These are phyloP conservation scores for Mechanitis mazaeus DNA, from an alignment of 2,888 invertebrate genomes.

Conservation along the genomic window DNA sequence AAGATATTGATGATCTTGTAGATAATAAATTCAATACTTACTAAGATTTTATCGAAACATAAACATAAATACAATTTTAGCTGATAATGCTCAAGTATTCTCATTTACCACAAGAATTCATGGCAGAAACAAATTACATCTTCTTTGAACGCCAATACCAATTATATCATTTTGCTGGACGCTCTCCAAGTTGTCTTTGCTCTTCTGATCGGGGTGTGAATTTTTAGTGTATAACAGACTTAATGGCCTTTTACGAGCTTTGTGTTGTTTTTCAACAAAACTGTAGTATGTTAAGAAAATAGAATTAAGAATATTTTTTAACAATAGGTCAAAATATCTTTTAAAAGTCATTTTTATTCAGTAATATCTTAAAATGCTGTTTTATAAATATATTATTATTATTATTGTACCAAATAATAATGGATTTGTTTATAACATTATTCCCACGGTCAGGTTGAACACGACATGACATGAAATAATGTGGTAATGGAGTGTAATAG, in stretches of 20 bases:
- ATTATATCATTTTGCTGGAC: constrained; percentile 28
- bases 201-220: constrained; percentile 9
- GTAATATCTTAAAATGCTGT: no score
- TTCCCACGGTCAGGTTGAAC: constrained; percentile 22
- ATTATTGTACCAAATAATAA: constrained; percentile 13
- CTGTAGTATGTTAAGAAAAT: no score
- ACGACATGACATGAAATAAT: constrained; percentile 28
- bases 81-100: constrained; percentile 13
- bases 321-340: no score
- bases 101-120: constrained; percentile 7
- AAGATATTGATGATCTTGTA: no score
- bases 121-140: constrained; percentile 11
- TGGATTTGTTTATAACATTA: constrained; percentile 23
- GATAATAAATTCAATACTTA: no score
- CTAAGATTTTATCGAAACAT: not conserved
- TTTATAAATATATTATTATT: no score
- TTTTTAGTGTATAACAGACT: constrained; percentile 11
- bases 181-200: constrained; percentile 22
- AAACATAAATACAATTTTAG: not conserved
- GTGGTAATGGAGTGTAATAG: constrained; percentile 41
- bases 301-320: no score
- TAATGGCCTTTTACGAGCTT: constrained; percentile 4
- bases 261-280: no score
- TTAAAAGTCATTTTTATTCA: no score
- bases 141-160: constrained; percentile 17